Evolutionary conservation across 1,140 invertebrate species (phyloP), one percentile per base, ranked within the genome.

Genomic region (Leptestheria dahalacensis): DNA sequence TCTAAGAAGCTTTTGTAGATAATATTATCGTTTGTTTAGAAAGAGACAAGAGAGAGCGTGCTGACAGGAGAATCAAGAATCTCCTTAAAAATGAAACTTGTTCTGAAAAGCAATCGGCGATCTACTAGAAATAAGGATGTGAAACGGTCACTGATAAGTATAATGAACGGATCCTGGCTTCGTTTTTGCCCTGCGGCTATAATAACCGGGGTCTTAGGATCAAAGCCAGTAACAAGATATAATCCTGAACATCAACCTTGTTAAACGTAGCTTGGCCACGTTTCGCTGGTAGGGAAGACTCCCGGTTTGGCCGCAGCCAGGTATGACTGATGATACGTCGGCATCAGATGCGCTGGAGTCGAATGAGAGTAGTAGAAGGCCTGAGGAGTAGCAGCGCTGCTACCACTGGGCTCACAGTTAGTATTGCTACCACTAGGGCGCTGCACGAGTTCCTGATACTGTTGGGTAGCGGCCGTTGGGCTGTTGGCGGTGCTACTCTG

Each of bases 231-330:
- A 9, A 15, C 15, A 41, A 9, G 6, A 41, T 41, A 41, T 41
- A 41, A 15, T 41, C 15, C 33, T n/a, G n/a, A n/a, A n/a, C n/a
- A n/a, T n/a, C n/a, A n/a, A n/a, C n/a, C n/a, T n/a, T 10, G n/a
- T 52, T 52, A 55, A 9, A 29, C 33, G 25, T 55, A 55, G 53
- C 28, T 55, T 15, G 33, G 26, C 53, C 53, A 55, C 53, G 53
- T n/a, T 25, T 55, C 53, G 26, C 21, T 29, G 15, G 26, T 28
- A 29, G 53, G n/a, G 33, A 55, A 55, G 10, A 55, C 33, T 11
- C 53, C 26, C 3, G 53, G n/a, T 55, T 26, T 29, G 1, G 53
- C 33, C n/a, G 53, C n/a, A 18, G 53, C 26, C 10, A 55, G 33
- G 28, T 55, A 55, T 10, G 53, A 28, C 51, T 53, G 51, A 12